Evolutionary conservation across 2,113 vertebrate species (phyloP).

Genomic region (Corythoichthys haematopterus): DNA sequence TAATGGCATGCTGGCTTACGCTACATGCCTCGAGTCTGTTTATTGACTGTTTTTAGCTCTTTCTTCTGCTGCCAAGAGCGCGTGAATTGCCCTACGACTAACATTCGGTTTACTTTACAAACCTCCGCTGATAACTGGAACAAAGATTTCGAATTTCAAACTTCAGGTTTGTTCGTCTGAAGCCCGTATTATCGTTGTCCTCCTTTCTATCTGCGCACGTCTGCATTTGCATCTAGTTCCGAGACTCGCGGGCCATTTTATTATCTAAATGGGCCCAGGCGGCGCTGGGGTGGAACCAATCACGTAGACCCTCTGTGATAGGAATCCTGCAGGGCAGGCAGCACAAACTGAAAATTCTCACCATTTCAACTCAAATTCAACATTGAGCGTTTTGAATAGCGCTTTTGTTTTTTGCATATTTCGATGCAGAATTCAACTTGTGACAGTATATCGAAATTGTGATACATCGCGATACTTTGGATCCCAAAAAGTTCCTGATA

Average conservation of each 20-base stretch:
- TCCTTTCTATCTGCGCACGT: constrained; percentile 36
- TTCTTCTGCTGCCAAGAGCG: background rate
- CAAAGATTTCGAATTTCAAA: constrained; percentile 14
- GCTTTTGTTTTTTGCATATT: no score
- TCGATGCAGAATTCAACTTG: no score
- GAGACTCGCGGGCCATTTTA: constrained; percentile 62
- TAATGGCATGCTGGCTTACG: background rate
- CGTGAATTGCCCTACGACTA: background rate
- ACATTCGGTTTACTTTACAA: background rate
- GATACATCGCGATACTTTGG: no score
- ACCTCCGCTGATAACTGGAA: background rate
- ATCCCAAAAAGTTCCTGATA: no score
- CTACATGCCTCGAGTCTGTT: background rate
- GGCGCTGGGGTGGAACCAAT: constrained; percentile 67
- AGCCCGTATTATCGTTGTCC: constrained; percentile 37
- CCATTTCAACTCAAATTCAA: constrained; percentile 50
- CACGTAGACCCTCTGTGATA: constrained; percentile 65
- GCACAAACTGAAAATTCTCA: constrained; percentile 36
- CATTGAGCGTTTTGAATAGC: constrained; percentile 41
- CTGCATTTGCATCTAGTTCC: constrained; percentile 53
- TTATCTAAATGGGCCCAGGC: constrained; percentile 71
- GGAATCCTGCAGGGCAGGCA: constrained; percentile 54
- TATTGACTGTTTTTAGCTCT: background rate
- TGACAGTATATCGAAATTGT: no score
- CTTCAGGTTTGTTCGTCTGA: constrained; percentile 21